phyloP scores from a whole-genome alignment of 2,888 invertebrate species.

The Plebejus anna region DNA sequence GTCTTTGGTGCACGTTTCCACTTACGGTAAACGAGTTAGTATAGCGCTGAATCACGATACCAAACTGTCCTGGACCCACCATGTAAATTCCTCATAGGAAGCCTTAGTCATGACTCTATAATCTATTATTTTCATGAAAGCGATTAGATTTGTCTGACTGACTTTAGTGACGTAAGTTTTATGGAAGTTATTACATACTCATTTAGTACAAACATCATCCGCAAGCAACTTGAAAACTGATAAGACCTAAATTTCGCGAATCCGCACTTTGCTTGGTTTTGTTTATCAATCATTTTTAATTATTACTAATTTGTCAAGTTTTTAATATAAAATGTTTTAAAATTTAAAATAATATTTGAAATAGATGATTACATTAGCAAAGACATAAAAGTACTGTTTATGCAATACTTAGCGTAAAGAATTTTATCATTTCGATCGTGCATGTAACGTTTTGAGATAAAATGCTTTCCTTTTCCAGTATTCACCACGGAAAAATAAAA shows the following conservation, averaged over 20 bases:
- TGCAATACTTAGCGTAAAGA: neutral
- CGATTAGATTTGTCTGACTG: neutral
- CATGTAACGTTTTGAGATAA: neutral
- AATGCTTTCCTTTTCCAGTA: neutral
- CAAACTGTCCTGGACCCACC: conserved; percentile 43
- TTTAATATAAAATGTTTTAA: too few species aligned
- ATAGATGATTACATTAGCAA: neutral
- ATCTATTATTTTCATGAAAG: neutral
- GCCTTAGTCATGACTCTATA: neutral
- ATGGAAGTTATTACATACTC: too few species aligned
- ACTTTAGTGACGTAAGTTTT: neutral
- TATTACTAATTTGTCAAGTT: too few species aligned
- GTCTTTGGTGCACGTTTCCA: conserved; percentile 51
- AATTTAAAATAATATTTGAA: neutral
- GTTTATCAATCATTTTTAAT: too few species aligned
- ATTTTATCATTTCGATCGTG: neutral
- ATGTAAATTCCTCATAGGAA: neutral
- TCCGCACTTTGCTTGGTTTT: too few species aligned
- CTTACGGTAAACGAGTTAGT: conserved; percentile 58
- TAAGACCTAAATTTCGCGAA: too few species aligned
- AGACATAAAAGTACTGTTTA: neutral
- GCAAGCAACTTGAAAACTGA: too few species aligned
- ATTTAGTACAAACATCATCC: too few species aligned
- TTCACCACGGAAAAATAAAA: neutral
- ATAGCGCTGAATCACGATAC: conserved; percentile 56